These are phyloP conservation scores for Lasioglossum calceatum DNA, from an alignment of 2,888 invertebrate species.

Conservation along the genomic window DNA sequence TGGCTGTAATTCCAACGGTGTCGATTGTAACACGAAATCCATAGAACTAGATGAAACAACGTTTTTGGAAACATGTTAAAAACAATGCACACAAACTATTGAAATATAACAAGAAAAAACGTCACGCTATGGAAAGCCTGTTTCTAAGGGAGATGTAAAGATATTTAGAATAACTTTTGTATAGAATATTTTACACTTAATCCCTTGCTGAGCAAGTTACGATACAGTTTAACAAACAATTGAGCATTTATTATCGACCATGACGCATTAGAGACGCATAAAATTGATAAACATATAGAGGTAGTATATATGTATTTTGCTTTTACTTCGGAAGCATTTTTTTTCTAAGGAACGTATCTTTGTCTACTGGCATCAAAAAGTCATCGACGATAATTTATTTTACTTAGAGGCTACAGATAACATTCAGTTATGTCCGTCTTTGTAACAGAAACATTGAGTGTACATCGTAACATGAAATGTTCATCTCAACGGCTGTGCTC, in stretches of 20 bases:
- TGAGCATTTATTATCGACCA: constrained; percentile 30
- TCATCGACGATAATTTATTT: neutral
- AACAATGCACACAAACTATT: constrained; percentile 5
- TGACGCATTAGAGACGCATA: neutral
- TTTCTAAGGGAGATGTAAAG: neutral
- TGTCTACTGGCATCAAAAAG: neutral
- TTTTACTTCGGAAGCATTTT: neutral
- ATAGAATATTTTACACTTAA: constrained; percentile 30
- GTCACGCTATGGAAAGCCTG: neutral
- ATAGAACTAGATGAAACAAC: constrained; percentile 24
- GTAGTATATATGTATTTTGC: neutral
- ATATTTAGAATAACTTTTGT: constrained; percentile 16
- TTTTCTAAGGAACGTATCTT: neutral
- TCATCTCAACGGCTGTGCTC: constrained; percentile 62
- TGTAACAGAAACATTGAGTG: constrained; percentile 45
- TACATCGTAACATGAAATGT: constrained; percentile 56
- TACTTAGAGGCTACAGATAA: constrained; percentile 16
- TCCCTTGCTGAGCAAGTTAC: constrained; percentile 4
- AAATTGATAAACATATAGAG: neutral
- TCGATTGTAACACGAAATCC: constrained; percentile 5
- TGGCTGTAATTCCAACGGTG: constrained; percentile 11
- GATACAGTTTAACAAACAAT: neutral
- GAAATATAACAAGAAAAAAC: neutral
- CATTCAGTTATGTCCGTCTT: constrained; percentile 14
- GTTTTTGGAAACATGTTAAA: constrained; percentile 27